Percentiles rank a stretch among this genome's conserved stretches.
Conservation (phyloP, 2,113 vertebrate genomes). For the Apaloderma vittatum region DNA sequence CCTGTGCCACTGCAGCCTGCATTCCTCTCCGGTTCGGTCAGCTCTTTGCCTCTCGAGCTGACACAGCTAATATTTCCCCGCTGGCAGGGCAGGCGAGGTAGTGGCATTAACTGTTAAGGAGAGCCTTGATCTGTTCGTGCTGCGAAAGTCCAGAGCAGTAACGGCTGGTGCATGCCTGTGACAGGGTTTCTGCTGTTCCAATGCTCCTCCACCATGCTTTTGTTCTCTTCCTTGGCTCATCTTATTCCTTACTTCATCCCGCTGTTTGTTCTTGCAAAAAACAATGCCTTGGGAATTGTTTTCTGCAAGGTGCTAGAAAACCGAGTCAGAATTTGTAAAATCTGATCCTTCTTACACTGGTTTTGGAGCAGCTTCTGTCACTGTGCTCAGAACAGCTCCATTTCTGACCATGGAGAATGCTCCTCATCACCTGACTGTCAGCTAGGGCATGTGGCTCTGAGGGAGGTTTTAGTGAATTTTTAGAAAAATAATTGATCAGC, state of each 20-base stretch:
- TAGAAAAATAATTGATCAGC: neutral
- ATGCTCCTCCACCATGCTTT: neutral
- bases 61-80: constrained; percentile 47
- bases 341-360: neutral
- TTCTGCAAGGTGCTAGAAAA: neutral
- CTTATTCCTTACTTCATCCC: neutral
- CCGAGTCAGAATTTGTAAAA: neutral
- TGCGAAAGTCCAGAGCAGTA: neutral
- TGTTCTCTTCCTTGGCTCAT: neutral
- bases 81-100: constrained; percentile 5
- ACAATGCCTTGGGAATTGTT: neutral
- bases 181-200: neutral
- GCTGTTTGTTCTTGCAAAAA: neutral
- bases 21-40: constrained; percentile 37
- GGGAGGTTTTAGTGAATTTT: neutral
- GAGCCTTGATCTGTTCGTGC: neutral
- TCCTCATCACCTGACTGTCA: neutral
- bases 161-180: neutral
- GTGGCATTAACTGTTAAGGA: constrained; percentile 1
- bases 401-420: neutral
- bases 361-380: neutral
- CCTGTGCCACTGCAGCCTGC: constrained; percentile 31
- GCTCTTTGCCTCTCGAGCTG: neutral
- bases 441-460: neutral
- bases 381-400: neutral